A percentile compares a stretch with the other conserved stretches of the same genome.
phyloP scores from a whole-genome alignment of 2,888 invertebrate genomes.

The Tipula confusa region DNA sequence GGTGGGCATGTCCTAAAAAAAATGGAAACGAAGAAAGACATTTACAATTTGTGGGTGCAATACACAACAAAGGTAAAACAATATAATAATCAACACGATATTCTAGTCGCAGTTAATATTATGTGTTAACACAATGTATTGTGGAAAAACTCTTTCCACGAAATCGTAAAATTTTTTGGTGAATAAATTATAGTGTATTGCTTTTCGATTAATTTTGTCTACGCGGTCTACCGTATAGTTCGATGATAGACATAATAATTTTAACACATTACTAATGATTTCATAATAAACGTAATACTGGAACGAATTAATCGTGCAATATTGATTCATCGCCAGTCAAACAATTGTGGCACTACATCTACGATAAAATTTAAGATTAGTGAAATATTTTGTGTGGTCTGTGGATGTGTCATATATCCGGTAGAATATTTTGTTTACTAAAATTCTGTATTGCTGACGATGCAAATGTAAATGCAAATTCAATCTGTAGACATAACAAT shows the following conservation, averaged over 20 bases:
- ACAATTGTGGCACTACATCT: not conserved
- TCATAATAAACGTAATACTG: not conserved
- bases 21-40: slow-evolving; percentile 52
- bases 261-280: not conserved
- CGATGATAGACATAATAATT: not conserved
- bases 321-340: not conserved
- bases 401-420: not conserved
- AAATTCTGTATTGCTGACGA: not conserved
- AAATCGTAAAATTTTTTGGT: not conserved
- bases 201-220: not conserved
- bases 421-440: not conserved
- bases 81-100: not conserved
- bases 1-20: not conserved
- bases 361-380: not conserved
- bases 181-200: not conserved
- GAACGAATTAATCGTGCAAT: not conserved
- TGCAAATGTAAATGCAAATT: not conserved
- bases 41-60: slow-evolving; percentile 54
- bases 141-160: not conserved
- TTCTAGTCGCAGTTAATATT: not conserved
- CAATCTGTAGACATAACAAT: not conserved
- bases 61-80: slow-evolving; percentile 53
- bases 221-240: not conserved
- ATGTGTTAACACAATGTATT: not conserved
- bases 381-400: not conserved